Base-by-base conservation (phyloP, 2,797 vertebrate species). In the Neopelma chrysocephalum region DNA sequence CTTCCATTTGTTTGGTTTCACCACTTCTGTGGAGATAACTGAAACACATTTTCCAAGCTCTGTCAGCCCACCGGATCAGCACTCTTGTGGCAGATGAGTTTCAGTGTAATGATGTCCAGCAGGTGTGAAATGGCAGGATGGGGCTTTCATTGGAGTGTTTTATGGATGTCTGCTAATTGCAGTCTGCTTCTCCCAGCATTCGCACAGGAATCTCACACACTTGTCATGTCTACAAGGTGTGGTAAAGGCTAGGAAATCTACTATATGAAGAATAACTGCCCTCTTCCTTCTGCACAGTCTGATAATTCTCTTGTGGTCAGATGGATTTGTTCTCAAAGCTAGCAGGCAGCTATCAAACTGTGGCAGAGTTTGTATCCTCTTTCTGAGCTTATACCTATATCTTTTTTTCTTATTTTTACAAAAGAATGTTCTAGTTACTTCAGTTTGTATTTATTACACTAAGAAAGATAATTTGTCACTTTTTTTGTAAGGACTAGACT, bases 81-180 rank as follows among this genome's bases (percentile, higher is more conserved):
- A 50, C 66, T 85, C 82, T 71, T 29, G 72, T 78, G 83, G 87
- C 66, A 94, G 75, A 78, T 47, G 42, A 94, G 27, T 62, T 90
- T 93, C 57, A 62, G 60, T 53, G 40, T 80, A 84, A 87, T 19
- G 6, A 27, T 78, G 85, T 92, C 94, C 83, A 31, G 89, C 80
- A 95, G 78, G 87, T 97, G 64, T 53, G 78, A 71, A 81, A 81
- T 72, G 93, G 82, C 73, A 96, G 69, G 92, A 69, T 45, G 53
- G 22, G 31, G 4, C 31, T 96, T 90, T 91, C 79, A 18, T 13
- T 92, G 70, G 53, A 83, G 31, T 23, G 15, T 61, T 94, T 96
- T 94, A 78, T 85, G 45, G 64, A n/a, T 79, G 50, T 57, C 86
- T 90, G 48, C 76, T 97, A 96, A 96, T 96, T 96, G 53, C 45